phyloP scores from a whole-genome alignment of 2,888 invertebrate genomes.

The Apotomis turbidana region DNA sequence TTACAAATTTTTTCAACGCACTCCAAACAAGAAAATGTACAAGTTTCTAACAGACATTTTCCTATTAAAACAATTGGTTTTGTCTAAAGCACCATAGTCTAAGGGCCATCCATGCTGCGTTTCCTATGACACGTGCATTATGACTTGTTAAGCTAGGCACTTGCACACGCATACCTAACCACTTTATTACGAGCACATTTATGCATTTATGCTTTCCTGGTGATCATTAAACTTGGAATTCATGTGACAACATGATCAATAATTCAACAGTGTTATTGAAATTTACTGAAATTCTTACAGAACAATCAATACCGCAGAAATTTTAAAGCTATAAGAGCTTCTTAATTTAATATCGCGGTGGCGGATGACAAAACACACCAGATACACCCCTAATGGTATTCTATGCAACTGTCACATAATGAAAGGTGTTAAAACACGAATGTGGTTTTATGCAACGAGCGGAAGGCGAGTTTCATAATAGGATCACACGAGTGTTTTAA shows the following conservation, averaged over 20 bases:
- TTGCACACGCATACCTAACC: slow-evolving; percentile 22
- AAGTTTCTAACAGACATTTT: neutral
- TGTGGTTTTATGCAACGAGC: too few relatives aligned
- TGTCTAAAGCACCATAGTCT: neutral
- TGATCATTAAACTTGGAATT: slow-evolving; percentile 30
- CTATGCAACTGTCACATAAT: too few relatives aligned
- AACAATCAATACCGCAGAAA: neutral
- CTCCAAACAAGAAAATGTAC: too few relatives aligned
- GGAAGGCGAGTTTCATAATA: too few relatives aligned
- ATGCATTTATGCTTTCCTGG: slow-evolving; percentile 30
- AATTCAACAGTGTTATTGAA: slow-evolving; percentile 28
- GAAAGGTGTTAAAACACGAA: too few relatives aligned
- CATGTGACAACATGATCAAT: slow-evolving; percentile 32
- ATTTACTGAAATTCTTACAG: slow-evolving; percentile 18
- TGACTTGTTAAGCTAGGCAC: slow-evolving; percentile 17
- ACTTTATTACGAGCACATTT: slow-evolving; percentile 24
- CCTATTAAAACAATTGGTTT: neutral
- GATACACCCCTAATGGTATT: too few relatives aligned
- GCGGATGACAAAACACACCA: too few relatives aligned
- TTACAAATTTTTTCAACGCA: too few relatives aligned
- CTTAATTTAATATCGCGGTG: too few relatives aligned
- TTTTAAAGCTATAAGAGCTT: neutral
- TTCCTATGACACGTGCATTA: slow-evolving; percentile 15
- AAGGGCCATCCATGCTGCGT: neutral
- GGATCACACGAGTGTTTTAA: too few relatives aligned